Evolutionary conservation across 2,888 invertebrate genomes (phyloP).

Genomic region (Leptopilina drosophilae): DNA sequence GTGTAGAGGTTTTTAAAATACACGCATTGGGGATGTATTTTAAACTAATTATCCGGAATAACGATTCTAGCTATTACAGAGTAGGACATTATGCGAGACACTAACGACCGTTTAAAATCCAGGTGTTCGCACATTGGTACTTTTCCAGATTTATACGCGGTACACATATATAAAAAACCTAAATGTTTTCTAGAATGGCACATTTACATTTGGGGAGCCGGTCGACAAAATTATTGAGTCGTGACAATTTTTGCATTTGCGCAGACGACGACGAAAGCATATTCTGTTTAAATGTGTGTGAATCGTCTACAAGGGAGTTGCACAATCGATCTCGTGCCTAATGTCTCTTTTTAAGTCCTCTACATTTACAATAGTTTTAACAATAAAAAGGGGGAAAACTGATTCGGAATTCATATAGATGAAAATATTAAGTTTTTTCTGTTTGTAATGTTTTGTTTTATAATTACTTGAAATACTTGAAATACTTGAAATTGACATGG

Average conservation of each 20-base stretch:
- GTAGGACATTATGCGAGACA: conserved; percentile 6
- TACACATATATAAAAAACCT: conserved; percentile 7
- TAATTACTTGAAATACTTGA: no score
- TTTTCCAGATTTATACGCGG: conserved; percentile 25
- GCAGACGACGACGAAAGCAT: not conserved
- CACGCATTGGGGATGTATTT: not conserved
- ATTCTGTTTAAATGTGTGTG: not conserved
- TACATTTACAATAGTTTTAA: no score
- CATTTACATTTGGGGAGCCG: conserved; percentile 14
- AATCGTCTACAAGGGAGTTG: conserved; percentile 6
- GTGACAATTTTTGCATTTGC: conserved; percentile 29
- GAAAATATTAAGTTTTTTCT: no score
- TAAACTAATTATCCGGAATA: conserved; percentile 27
- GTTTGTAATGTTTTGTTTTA: no score
- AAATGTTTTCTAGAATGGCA: conserved; percentile 16
- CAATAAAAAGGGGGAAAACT: no score
- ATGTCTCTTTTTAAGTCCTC: not conserved
- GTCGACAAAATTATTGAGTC: conserved; percentile 14
- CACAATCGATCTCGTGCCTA: not conserved
- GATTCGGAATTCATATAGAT: no score
- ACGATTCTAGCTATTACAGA: conserved; percentile 17
- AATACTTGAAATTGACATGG: not conserved
- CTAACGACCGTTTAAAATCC: conserved; percentile 21
- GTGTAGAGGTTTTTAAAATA: not conserved
- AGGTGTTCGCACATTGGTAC: conserved; percentile 25